These are phyloP conservation scores for Aphidius ervi DNA, from an alignment of 1,140 invertebrate genomes.

Conservation along the genomic window DNA sequence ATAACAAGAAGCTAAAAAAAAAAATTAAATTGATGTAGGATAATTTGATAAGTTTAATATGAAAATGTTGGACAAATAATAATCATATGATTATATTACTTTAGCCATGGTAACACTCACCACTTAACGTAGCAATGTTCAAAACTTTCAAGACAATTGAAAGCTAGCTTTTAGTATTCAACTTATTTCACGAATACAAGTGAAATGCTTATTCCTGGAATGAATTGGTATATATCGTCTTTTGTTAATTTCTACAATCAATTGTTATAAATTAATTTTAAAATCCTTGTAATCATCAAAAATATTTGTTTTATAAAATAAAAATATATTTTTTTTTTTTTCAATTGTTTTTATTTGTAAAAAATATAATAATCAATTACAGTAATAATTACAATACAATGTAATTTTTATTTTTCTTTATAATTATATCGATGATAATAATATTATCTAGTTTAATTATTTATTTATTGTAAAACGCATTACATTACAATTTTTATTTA, in stretches of 20 bases:
- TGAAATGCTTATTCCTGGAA: too few relatives aligned
- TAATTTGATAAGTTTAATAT: too few relatives aligned
- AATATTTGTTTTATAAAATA: too few relatives aligned
- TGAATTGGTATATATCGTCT: background rate
- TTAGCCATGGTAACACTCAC: too few relatives aligned
- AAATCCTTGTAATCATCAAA: too few relatives aligned
- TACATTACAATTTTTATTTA: too few relatives aligned
- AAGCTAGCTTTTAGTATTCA: background rate
- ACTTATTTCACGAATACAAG: background rate
- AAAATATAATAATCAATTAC: constrained; percentile 51
- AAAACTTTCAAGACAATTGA: constrained; percentile 4
- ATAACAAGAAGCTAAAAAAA: too few relatives aligned
- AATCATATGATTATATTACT: too few relatives aligned
- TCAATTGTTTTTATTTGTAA: constrained; percentile 47
- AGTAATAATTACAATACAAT: constrained; percentile 35
- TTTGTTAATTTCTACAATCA: constrained; percentile 18
- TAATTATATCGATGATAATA: constrained; percentile 6
- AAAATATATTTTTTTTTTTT: background rate
- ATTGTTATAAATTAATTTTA: constrained; percentile 19
- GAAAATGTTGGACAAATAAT: too few relatives aligned
- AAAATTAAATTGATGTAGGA: too few relatives aligned
- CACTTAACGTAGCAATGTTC: background rate
- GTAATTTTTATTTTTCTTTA: constrained; percentile 15
- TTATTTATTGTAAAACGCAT: too few relatives aligned
- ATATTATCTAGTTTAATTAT: background rate